phyloP scores from a whole-genome alignment of 2,888 invertebrate genomes.

The Parnassius apollo region DNA sequence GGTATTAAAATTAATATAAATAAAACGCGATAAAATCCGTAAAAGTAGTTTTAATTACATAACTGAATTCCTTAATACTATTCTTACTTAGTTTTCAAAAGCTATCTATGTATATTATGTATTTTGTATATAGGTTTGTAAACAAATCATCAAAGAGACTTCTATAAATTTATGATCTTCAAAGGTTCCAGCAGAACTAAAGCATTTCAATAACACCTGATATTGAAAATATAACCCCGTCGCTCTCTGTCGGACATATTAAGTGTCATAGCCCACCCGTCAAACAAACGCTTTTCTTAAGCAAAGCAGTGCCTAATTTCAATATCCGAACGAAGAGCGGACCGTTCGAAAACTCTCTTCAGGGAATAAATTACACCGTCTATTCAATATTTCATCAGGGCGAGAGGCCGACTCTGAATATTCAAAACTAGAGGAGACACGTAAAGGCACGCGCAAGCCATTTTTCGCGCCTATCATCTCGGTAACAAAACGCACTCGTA shows the following conservation, averaged over 20 bases:
- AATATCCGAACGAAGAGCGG: conserved; percentile 75
- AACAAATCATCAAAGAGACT: no score
- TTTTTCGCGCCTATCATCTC: conserved; percentile 82
- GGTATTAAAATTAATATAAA: no score
- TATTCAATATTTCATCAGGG: conserved; percentile 80
- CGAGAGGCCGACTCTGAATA: conserved; percentile 77
- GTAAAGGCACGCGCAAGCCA: conserved; percentile 81
- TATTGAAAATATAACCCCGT: conserved; percentile 11
- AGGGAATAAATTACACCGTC: conserved; percentile 78
- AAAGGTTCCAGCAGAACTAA: not conserved
- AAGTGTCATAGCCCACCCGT: conserved; percentile 48
- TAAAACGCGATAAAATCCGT: no score
- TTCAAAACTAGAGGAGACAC: conserved; percentile 80
- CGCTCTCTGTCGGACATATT: conserved; percentile 30
- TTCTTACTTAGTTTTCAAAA: no score
- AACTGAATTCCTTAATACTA: no score
- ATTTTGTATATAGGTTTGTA: no score
- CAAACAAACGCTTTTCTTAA: conserved; percentile 76
- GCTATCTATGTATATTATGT: no score
- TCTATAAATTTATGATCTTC: no score
- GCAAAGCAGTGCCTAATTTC: conserved; percentile 79
- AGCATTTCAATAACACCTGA: conserved; percentile 5
- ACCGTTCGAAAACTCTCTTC: conserved; percentile 75
- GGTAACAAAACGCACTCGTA: conserved; percentile 82
- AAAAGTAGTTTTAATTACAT: no score